Evolutionary conservation across 2,113 vertebrate genomes (phyloP).

Genomic region (Pampusana beccarii): DNA sequence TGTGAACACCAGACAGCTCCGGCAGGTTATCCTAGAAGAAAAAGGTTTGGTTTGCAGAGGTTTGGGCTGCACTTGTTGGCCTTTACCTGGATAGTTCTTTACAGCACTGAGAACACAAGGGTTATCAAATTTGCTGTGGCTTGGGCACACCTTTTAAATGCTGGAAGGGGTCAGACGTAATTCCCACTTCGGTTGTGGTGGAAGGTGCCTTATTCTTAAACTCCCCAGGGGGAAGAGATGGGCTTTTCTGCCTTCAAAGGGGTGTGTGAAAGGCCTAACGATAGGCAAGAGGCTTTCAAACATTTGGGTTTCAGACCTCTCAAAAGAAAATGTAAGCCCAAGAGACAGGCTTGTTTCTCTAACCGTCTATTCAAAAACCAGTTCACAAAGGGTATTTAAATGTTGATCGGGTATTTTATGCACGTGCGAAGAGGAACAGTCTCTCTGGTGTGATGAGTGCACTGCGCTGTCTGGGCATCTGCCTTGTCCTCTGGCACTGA

Average conservation of each 20-base stretch:
- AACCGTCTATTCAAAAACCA: not conserved
- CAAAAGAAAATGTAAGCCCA: not conserved
- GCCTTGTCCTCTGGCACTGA: not conserved
- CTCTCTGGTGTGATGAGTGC: not conserved
- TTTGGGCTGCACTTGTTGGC: not conserved
- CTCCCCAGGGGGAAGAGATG: not conserved
- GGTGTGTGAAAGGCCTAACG: accelerated
- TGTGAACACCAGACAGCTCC: not conserved
- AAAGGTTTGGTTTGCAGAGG: not conserved
- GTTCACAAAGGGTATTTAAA: not conserved
- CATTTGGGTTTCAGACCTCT: not conserved
- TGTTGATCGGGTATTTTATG: not conserved
- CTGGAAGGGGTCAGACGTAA: not conserved
- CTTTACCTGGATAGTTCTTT: not conserved
- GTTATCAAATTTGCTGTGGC: not conserved
- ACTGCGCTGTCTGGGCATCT: not conserved
- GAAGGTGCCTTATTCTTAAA: not conserved
- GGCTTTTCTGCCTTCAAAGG: not conserved
- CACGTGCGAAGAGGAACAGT: not conserved
- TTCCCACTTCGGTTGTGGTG: not conserved
- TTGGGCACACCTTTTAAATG: not conserved
- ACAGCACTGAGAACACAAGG: not conserved
- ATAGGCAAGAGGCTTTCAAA: not conserved
- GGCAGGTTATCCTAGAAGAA: not conserved
- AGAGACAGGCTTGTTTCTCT: not conserved